A percentile compares a stretch with the other conserved stretches of the same genome.
These are phyloP conservation scores for Choristoneura rosaceana DNA, from an alignment of 2,888 invertebrate genomes.

Conservation along the genomic window DNA sequence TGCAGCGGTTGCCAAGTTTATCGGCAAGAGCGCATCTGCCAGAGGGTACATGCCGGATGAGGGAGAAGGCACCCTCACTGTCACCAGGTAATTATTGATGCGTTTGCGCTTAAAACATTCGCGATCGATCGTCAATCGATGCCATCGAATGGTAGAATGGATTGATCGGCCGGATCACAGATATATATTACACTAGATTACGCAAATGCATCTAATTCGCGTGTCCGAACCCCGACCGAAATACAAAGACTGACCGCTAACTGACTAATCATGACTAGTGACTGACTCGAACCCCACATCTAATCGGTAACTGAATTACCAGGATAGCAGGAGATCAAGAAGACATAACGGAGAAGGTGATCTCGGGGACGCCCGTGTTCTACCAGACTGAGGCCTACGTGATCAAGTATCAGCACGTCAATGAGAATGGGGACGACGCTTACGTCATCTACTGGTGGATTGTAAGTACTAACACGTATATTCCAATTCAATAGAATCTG, in stretches of 20 bases:
- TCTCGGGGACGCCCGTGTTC: constrained; percentile 78
- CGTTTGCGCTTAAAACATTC: too few species aligned
- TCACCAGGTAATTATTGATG: constrained; percentile 71
- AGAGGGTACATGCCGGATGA: constrained; percentile 91
- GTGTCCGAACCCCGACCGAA: too few species aligned
- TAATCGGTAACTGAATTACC: constrained; percentile 26
- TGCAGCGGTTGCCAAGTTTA: constrained; percentile 64
- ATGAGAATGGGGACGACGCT: constrained; percentile 78
- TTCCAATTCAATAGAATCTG: too few species aligned
- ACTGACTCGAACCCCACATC: too few species aligned
- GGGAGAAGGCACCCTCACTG: constrained; percentile 85
- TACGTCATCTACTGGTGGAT: constrained; percentile 89
- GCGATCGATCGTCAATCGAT: too few species aligned
- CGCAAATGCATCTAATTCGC: too few species aligned
- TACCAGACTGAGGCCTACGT: constrained; percentile 89
- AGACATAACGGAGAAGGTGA: constrained; percentile 63
- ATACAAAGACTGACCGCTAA: too few species aligned
- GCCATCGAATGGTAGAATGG: too few species aligned
- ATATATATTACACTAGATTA: too few species aligned
- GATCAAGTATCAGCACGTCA: constrained; percentile 86
- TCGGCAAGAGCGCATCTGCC: constrained; percentile 86
- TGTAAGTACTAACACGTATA: constrained; percentile 70
- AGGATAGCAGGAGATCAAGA: constrained; percentile 67
- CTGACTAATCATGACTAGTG: too few species aligned
- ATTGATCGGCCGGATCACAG: too few species aligned